phyloP scores from a whole-genome alignment of 2,888 invertebrate species.

The Pilophorus perplexus region DNA sequence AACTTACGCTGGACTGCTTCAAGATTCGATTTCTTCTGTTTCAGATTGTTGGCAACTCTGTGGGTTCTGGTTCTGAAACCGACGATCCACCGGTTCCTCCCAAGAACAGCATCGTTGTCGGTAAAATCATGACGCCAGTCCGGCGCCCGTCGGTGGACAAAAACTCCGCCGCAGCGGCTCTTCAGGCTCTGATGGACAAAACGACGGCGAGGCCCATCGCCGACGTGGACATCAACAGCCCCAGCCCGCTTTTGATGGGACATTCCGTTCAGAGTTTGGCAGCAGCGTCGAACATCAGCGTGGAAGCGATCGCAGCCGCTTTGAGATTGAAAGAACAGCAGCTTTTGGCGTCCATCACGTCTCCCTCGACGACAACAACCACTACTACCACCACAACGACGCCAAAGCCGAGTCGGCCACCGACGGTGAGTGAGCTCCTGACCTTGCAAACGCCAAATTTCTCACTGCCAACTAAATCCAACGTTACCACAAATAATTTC shows the following conservation, averaged over 20 bases:
- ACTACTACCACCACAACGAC: constrained; percentile 55
- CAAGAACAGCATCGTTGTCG: constrained; percentile 34
- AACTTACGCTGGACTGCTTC: no score
- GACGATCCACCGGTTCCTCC: constrained; percentile 13
- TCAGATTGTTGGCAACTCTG: constrained; percentile 20
- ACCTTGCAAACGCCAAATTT: no score
- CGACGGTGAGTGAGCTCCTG: constrained; percentile 44
- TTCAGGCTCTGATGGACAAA: constrained; percentile 39
- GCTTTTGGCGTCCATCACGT: constrained; percentile 40
- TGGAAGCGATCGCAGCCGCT: constrained; percentile 73
- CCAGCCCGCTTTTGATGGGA: constrained; percentile 52
- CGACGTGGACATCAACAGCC: constrained; percentile 47
- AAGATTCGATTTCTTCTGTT: no score
- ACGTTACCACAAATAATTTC: no score
- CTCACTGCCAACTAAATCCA: no score
- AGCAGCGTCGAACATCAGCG: constrained; percentile 73
- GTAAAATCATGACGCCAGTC: constrained; percentile 27
- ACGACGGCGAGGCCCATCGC: constrained; percentile 27
- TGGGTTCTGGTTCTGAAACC: constrained; percentile 3
- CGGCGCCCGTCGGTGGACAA: constrained; percentile 24
- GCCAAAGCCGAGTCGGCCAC: constrained; percentile 51
- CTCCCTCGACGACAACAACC: constrained; percentile 51
- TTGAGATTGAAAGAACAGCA: constrained; percentile 53
- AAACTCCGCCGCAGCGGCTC: constrained; percentile 40
- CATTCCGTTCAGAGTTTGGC: constrained; percentile 59